Conservation (phyloP, 2,113 vertebrate species). For the Physeter macrocephalus region DNA sequence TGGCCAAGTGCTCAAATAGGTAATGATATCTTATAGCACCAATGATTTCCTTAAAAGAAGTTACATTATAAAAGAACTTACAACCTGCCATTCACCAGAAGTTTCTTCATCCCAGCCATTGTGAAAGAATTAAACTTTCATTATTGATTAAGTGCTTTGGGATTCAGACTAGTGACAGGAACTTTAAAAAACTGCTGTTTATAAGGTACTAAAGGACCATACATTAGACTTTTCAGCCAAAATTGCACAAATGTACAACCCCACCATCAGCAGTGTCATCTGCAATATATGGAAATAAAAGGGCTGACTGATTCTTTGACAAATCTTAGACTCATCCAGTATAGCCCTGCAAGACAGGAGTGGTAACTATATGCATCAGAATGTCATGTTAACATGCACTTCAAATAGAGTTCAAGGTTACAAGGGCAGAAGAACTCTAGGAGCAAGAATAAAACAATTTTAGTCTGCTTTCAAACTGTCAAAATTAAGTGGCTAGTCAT, state of each 20-base stretch:
- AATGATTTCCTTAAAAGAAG: constrained; percentile 4
- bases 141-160: neutral
- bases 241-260: neutral
- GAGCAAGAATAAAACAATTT: neutral
- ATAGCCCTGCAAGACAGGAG: neutral
- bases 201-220: neutral
- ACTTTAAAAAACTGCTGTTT: neutral
- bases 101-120: neutral
- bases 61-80: neutral
- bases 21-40: neutral
- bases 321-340: neutral
- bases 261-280: neutral
- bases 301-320: neutral
- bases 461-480: constrained; percentile 33
- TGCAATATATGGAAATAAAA: neutral
- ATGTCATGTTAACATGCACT: neutral
- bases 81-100: neutral
- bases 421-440: neutral
- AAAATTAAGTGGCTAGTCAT: neutral
- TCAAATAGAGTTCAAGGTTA: constrained; percentile 25
- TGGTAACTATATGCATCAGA: neutral
- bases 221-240: neutral
- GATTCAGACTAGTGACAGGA: neutral
- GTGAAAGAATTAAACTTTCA: neutral
- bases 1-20: neutral